A percentile compares a stretch with the other conserved stretches of the same genome.
Evolutionary conservation across 1,140 invertebrate genomes (phyloP).

Genomic region (Leptinotarsa texana): DNA sequence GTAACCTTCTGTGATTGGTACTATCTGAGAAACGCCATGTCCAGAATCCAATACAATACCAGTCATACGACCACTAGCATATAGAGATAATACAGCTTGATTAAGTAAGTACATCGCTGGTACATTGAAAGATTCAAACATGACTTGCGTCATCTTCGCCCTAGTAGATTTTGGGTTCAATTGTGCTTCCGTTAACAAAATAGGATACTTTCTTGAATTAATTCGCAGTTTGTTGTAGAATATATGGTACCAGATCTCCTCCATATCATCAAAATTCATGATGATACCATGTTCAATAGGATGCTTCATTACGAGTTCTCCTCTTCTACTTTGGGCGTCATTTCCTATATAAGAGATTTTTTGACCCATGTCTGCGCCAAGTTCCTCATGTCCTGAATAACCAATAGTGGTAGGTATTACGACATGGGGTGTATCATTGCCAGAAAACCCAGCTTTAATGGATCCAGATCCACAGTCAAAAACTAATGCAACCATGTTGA

Average conservation of each 20-base stretch:
- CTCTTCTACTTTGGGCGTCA: slow-evolving; percentile 90
- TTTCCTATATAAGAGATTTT: slow-evolving; percentile 85
- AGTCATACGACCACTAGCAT: slow-evolving; percentile 89
- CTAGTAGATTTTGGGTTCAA: slow-evolving; percentile 89
- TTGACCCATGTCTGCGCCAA: slow-evolving; percentile 96
- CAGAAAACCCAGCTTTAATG: slow-evolving; percentile 96
- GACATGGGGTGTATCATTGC: slow-evolving; percentile 92
- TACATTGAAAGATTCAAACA: slow-evolving; percentile 79
- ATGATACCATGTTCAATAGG: slow-evolving; percentile 95
- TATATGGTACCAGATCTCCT: slow-evolving; percentile 96
- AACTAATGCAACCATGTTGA: slow-evolving; percentile 85
- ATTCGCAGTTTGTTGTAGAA: slow-evolving; percentile 95
- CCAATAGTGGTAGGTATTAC: slow-evolving; percentile 95
- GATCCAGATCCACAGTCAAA: slow-evolving; percentile 94
- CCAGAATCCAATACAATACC: slow-evolving; percentile 88
- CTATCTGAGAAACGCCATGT: slow-evolving; percentile 87
- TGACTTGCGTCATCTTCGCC: slow-evolving; percentile 79
- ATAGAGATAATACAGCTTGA: slow-evolving; percentile 84
- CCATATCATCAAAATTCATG: slow-evolving; percentile 98
- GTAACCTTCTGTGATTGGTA: slow-evolving; percentile 90
- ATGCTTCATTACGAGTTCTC: slow-evolving; percentile 90
- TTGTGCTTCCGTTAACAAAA: slow-evolving; percentile 89
- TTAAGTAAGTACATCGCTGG: slow-evolving; percentile 89
- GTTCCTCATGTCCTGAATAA: slow-evolving; percentile 81
- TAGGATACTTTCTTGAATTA: slow-evolving; percentile 90